A percentile compares a stretch with the other conserved stretches of the same genome.
phyloP scores from a whole-genome alignment of 2,797 vertebrate genomes.

The Cynodonichthys magdalenae region DNA sequence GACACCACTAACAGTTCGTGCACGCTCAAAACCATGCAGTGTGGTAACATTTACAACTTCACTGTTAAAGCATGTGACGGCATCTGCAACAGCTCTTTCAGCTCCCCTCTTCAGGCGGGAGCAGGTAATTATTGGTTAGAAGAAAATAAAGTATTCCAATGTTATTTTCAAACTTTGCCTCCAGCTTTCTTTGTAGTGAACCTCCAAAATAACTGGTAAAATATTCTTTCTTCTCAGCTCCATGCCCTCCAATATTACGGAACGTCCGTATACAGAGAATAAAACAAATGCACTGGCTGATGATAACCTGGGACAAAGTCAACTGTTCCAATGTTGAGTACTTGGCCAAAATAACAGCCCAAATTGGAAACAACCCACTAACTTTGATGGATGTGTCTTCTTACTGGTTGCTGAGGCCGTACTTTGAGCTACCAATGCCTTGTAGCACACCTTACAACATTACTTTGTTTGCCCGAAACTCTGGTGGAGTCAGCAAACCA shows the following conservation, averaged over 20 bases:
- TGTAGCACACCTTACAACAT: conserved; percentile 77
- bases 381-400: conserved; percentile 67
- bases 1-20: conserved; percentile 59
- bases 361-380: conserved; percentile 59
- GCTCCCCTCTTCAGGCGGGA: conserved; percentile 57
- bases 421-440: conserved; percentile 80
- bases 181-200: too few species aligned
- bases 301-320: conserved; percentile 71
- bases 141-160: too few species aligned
- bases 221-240: conserved; percentile 38
- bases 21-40: conserved; percentile 67
- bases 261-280: conserved; percentile 52
- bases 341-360: conserved; percentile 63
- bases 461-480: conserved; percentile 72
- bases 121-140: conserved; percentile 69
- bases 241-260: conserved; percentile 66
- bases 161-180: too few species aligned
- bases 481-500: conserved; percentile 65
- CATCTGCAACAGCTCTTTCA: conserved; percentile 77
- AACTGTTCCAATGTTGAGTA: conserved; percentile 72
- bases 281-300: conserved; percentile 55
- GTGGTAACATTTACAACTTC: conserved; percentile 80
- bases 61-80: conserved; percentile 70
- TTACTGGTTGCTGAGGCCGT: conserved; percentile 74
- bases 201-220: not conserved